Evolutionary conservation across 2,113 vertebrate genomes (phyloP), one percentile per base, ranked within the genome.

Genomic region (Pangasianodon hypophthalmus): DNA sequence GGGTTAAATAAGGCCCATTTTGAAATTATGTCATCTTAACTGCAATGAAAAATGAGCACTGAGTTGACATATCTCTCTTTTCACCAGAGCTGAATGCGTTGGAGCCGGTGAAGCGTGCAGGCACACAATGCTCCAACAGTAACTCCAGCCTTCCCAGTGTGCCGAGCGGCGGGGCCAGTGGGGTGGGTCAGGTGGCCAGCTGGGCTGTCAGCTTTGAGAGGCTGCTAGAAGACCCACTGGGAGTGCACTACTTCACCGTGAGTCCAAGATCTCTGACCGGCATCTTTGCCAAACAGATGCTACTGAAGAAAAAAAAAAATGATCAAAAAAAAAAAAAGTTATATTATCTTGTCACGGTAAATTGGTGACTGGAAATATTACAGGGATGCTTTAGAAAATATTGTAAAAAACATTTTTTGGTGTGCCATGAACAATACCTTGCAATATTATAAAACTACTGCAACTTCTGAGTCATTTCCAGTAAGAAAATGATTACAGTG

Each of bases 161-260:
- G 0, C 94, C 96, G 0, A 95, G 95, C 58, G 94, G 96, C 50
- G 80, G 94, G 0, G 44, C 85, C 2, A 89, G 91, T 83, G 95
- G 94, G 1, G 95, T 96, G 62, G 96, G 95, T 50, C 95, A 96
- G 21, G 98, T 99, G 90, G 96, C 97, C 93, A 96, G 97, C 94
- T 99, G 98, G 98, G 98, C 98, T 0, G 95, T 99, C 8, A 98
- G 98, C 73, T 99, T 99, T 0, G 98, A 99, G 93, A 96, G 98
- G 0, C 96, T 99, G 88, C 94, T 99, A 88, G 98, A 99, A 92
- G 98, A 99, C 90, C 96, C 95, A 0, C 92, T 92, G 86, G 98
- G 98, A 0, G 95, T 98, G 62, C 91, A 93, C 62, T 98, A 98
- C 94, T 99, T 99, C 94, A 99, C 98, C 1, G 98, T 99, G 94